These are phyloP conservation scores for Adelosebastes latens DNA, from an alignment of 2,797 vertebrate genomes.

Conservation along the genomic window DNA sequence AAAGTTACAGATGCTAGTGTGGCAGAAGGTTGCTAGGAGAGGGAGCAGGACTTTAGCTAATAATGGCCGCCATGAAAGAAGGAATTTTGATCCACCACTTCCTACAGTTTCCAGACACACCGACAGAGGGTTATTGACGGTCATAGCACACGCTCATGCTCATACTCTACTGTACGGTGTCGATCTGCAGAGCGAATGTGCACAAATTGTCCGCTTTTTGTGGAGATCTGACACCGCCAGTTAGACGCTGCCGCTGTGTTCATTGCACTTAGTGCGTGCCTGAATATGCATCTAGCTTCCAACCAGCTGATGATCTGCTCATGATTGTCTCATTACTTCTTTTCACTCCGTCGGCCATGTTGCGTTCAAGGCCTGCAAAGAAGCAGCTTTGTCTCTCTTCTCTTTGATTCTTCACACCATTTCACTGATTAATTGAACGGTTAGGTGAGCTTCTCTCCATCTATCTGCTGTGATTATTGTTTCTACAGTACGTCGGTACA, in stretches of 20 bases:
- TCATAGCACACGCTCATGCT: not conserved
- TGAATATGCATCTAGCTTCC: not conserved
- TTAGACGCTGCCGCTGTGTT: not conserved
- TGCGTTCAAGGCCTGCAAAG: constrained; percentile 12
- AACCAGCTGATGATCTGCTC: constrained; percentile 14
- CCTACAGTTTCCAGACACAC: not conserved
- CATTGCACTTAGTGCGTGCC: not conserved
- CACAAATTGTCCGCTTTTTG: not conserved
- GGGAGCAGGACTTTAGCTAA: not conserved
- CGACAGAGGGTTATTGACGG: not conserved
- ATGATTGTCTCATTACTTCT: constrained; percentile 37
- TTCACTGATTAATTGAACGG: constrained; percentile 8
- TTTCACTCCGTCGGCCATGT: constrained; percentile 21
- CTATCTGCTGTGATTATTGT: not conserved
- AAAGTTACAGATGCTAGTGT: not conserved
- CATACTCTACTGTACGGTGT: not conserved
- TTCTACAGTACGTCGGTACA: not conserved
- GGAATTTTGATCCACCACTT: not conserved
- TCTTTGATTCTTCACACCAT: not conserved
- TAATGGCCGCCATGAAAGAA: not conserved
- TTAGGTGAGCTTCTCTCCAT: not conserved
- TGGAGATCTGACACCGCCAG: not conserved
- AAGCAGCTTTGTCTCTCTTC: not conserved
- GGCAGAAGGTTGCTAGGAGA: not conserved
- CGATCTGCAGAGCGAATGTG: not conserved